These are phyloP conservation scores for Dipus sagitta DNA, from an alignment of 2,797 vertebrate species.

Conservation along the genomic window DNA sequence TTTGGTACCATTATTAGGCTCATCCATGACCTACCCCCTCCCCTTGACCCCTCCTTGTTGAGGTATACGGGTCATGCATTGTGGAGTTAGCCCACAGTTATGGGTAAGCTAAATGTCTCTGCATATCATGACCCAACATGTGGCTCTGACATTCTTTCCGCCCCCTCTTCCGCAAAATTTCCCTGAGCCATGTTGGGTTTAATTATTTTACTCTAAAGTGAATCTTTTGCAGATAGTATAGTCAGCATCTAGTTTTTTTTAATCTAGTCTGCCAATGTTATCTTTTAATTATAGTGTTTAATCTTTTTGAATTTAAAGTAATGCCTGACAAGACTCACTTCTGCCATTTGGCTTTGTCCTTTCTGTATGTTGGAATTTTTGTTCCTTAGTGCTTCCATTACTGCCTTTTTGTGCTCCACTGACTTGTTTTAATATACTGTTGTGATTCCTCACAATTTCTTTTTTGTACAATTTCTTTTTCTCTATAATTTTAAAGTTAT, in stretches of 20 bases:
- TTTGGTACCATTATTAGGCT: too few species aligned
- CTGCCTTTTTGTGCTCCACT: background rate
- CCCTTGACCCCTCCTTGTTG: too few species aligned
- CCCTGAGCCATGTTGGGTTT: too few species aligned
- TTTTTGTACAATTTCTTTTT: background rate
- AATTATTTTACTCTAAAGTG: background rate
- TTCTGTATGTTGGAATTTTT: background rate
- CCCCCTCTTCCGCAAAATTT: too few species aligned
- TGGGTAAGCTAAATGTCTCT: too few species aligned
- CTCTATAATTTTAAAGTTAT: background rate
- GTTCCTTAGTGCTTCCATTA: background rate
- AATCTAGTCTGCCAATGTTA: background rate
- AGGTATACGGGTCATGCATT: too few species aligned
- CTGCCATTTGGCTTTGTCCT: background rate
- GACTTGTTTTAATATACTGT: background rate
- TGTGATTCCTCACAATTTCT: background rate
- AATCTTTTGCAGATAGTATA: background rate
- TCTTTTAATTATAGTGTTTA: constrained; percentile 1
- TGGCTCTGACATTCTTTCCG: too few species aligned
- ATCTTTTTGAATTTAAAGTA: background rate
- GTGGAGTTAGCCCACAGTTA: too few species aligned
- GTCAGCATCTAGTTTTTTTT: background rate
- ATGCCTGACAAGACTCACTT: background rate
- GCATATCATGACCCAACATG: too few species aligned
- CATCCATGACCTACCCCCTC: too few species aligned